These are phyloP conservation scores for Bucorvus abyssinicus DNA, from an alignment of 2,797 vertebrate species.

Conservation along the genomic window DNA sequence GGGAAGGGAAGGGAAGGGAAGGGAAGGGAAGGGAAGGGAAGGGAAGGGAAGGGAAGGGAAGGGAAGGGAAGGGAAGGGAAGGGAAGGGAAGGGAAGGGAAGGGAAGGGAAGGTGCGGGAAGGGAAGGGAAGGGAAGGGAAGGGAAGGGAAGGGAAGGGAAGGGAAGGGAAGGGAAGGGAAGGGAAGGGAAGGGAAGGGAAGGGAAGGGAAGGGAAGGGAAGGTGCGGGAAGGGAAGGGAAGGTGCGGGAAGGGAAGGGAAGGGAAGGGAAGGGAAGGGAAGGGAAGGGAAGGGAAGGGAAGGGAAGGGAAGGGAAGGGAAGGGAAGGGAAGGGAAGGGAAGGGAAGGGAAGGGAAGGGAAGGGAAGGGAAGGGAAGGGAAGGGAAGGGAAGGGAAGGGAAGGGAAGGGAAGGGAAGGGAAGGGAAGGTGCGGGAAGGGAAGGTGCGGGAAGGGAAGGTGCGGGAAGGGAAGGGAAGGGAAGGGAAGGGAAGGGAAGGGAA, in stretches of 20 bases:
- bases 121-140: fast-evolving
- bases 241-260: fast-evolving
- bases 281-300: fast-evolving
- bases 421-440: too few relatives aligned
- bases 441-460: too few relatives aligned
- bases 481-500: too few relatives aligned
- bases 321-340: too few relatives aligned
- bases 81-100: fast-evolving
- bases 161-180: not conserved
- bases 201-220: fast-evolving
- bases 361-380: too few relatives aligned
- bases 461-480: too few relatives aligned
- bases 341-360: too few relatives aligned
- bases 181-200: fast-evolving
- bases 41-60: fast-evolving
- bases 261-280: not conserved
- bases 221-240: not conserved
- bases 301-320: fast-evolving
- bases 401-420: too few relatives aligned
- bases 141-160: fast-evolving
- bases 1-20: fast-evolving
- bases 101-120: not conserved
- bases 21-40: fast-evolving
- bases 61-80: fast-evolving
- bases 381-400: too few relatives aligned